These are phyloP conservation scores for Chelonus formosanus DNA, from an alignment of 2,888 invertebrate genomes.

Conservation along the genomic window DNA sequence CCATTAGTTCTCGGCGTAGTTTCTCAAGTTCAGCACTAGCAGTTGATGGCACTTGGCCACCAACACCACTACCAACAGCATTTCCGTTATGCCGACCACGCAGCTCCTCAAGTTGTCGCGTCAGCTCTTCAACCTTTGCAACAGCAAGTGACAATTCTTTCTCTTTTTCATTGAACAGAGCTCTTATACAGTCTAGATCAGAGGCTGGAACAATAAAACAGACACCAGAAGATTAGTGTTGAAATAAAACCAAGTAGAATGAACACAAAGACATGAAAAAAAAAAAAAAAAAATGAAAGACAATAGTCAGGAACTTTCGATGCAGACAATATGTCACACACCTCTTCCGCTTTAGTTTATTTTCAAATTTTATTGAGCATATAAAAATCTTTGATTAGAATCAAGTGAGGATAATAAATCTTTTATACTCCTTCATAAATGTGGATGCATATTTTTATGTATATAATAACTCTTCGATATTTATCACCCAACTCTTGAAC, in stretches of 20 bases:
- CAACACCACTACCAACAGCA: constrained; percentile 43
- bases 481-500: too few species aligned
- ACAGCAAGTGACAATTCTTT: constrained; percentile 97
- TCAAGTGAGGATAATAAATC: too few species aligned
- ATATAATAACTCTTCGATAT: too few species aligned
- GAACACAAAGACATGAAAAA: constrained; percentile 2
- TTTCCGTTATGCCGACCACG: constrained; percentile 66
- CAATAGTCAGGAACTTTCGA: constrained; percentile 1
- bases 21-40: constrained; percentile 92
- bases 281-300: constrained; percentile 4
- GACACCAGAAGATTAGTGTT: constrained; percentile 12
- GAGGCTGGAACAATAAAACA: constrained; percentile 72
- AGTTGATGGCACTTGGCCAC: constrained; percentile 69
- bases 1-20: constrained; percentile 90
- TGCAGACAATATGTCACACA: constrained; percentile 5
- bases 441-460: too few species aligned
- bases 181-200: constrained; percentile 95
- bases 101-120: constrained; percentile 92
- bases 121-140: constrained; percentile 95
- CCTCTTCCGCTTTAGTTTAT: constrained; percentile 11
- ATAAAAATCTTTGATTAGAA: not conserved
- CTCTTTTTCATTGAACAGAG: constrained; percentile 96
- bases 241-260: not conserved
- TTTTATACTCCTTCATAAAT: too few species aligned
- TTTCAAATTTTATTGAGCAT: constrained; percentile 12